Evolutionary conservation across 2,113 vertebrate species (phyloP), one percentile per base, ranked within the genome.

Genomic region (Dipodomys stephensi): DNA sequence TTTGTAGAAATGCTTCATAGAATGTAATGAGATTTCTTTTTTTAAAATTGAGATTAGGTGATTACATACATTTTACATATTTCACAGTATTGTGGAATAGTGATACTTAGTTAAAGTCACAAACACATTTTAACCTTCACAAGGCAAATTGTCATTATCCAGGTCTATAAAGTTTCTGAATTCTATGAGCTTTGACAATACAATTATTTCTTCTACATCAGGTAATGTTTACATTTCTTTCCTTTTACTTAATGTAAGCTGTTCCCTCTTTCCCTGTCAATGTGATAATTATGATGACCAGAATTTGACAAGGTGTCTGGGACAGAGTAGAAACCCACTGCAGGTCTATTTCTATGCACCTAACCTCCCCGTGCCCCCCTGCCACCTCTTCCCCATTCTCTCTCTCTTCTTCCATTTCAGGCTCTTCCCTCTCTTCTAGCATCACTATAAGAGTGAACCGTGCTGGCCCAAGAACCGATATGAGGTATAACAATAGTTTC

Each of bases 401-500:
- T 10, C 44, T 73, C 44, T 25, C 18, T 32, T 7, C 19, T 27
- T 84, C 23, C 19, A 5, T 80, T 30, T 6, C 19, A 19, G 0
- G 18, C 49, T 68, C 67, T 64, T 71, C 18, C 19, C 44, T 83
- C 53, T 1, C 8, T 76, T 73, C 23, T 86, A 60, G 35, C 0
- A 0, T 27, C 18, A 78, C 8, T n/a, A 53, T 83, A 23, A 1
- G 20, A 19, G 39, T 23, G 64, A 68, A 73, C 32, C 7, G 53
- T 44, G 30, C 27, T 68, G 44, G 60, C 12, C 10, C 6, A 6
- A 9, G 23, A 67, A 76, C 53, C 22, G 30, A 25, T 23, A 10
- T 1, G 0, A 65, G 32, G 23, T 19, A 2, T 39, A 65, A 27
- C 10, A 6, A 2, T 10, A 35, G 1, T 28, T 15, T 2, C 32